Evolutionary conservation across 2,888 invertebrate species (phyloP), one percentile per base, ranked within the genome.

Genomic region (Beris chalybata): DNA sequence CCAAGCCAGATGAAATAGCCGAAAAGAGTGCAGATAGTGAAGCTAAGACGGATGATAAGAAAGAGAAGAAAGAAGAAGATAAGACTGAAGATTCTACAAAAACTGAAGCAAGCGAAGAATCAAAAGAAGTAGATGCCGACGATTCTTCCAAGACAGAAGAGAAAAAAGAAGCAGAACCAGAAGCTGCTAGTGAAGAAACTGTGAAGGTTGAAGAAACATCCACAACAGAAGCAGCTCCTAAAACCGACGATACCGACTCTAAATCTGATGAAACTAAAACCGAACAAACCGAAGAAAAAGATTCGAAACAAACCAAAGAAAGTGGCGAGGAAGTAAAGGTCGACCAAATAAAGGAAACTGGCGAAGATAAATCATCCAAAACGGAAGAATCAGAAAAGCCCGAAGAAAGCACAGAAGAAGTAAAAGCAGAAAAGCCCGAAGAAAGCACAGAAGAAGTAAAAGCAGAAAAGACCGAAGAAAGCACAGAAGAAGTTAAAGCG

Each of bases 61-160:
- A 56, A 15, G 52, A 48, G 12, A 67, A 66, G 48, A 47, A 69
- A 59, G 59, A 54, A 44, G 55, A 48, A 50, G 64, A 69, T 38
- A 54, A 56, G 4, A 38, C 65, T n/a, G 56, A 67, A 6, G 68
- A 68, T 0, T 9, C 64, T 4, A 55, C 57, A 11, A 55, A 65
- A 59, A 30, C 53, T 15, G 65, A 66, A 6, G 58, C 69, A 52
- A 54, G 6, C 30, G 52, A 50, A 2, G 52, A 53, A 63, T 43
- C 55, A 48, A 47, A 67, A 45, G 54, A 59, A 13, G 57, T 45
- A 43, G 64, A 71, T 2, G 61, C 69, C 63, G 57, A 54, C 30
- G 58, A 30, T 13, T 29, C 29, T 52, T 50, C 69, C 9, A 44
- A 67, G 63, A 70, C 57, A 55, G 66, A 6, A 47, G 45, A 44